phyloP scores from a whole-genome alignment of 1,140 invertebrate species.

The Asbolus verrucosus region DNA sequence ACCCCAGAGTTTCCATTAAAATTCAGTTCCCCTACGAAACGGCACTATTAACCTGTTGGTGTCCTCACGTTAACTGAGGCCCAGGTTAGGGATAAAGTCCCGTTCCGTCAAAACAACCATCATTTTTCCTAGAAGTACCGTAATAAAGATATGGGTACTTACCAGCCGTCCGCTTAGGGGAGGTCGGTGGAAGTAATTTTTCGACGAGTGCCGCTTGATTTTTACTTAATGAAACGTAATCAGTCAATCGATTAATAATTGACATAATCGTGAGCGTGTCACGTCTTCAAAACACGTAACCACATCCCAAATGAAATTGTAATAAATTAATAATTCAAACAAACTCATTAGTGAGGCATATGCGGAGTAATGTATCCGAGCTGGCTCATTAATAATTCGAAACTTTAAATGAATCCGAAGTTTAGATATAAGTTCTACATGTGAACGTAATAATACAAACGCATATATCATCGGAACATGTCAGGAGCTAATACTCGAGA shows the following conservation, averaged over 20 bases:
- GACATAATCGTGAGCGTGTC: constrained; percentile 1
- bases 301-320: constrained; percentile 49
- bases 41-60: constrained; percentile 37
- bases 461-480: constrained; percentile 60
- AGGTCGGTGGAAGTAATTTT: not conserved
- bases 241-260: not conserved
- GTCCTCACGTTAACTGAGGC: constrained; percentile 16
- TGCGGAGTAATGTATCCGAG: constrained; percentile 60
- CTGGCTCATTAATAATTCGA: constrained; percentile 64
- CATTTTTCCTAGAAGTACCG: constrained; percentile 39
- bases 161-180: not conserved
- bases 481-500: constrained; percentile 55
- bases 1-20: constrained; percentile 21
- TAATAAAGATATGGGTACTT: constrained; percentile 14
- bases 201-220: no score
- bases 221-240: no score
- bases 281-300: constrained; percentile 39
- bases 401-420: constrained; percentile 63
- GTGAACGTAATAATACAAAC: constrained; percentile 62
- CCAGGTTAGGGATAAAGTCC: constrained; percentile 17
- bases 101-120: constrained; percentile 22
- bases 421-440: constrained; percentile 61
- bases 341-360: constrained; percentile 62
- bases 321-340: constrained; percentile 63
- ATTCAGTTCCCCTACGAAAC: constrained; percentile 21